Base-by-base conservation (phyloP, 1,140 invertebrate species). In the Conopomorpha cramerella region DNA sequence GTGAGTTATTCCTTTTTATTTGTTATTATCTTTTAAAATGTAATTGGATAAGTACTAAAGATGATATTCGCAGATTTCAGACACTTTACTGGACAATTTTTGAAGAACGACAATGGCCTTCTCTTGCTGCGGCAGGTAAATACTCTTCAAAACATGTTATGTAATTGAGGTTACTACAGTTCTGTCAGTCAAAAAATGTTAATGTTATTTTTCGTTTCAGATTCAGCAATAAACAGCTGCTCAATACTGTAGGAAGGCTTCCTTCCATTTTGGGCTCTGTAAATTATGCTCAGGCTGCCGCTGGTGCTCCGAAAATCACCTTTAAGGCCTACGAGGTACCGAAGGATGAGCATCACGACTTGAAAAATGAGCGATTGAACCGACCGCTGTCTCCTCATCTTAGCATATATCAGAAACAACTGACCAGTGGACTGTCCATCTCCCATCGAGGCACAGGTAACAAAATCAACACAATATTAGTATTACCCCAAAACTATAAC, bases 351-450 rank as follows among this genome's bases (percentile, higher is more conserved):
- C 60, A 66, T 39, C 43, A 61, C 40, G 66, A 71, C 29, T 31
- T 51, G n/a, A 63, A 43, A 38, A 74, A 74, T 39, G 61, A 42
- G 16, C 55, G 55, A 8, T 45, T 74, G 6, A 59, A 62, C 2
- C 35, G 93, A 45, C 90, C 92, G 1, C 58, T 93, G 61, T 94
- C 92, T 7, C 93, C 93, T 7, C 92, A 95, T 81, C 74, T 95
- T 10, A 85, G 84, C n/a, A 94, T 95, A 53, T 95, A 95, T 55
- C 81, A 87, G 52, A 65, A 80, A 10, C 89, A 93, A 65, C 55
- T 95, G 31, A 92, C 92, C 30, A 77, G 84, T 4, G 54, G 88
- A 28, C 58, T 94, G 35, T 95, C 93, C 6, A 80, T 95, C 46
- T 84, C 87, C 1, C 93, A 96, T 76, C 82, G 93, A n/a, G n/a